A percentile compares a stretch with the other conserved stretches of the same genome.
These are phyloP conservation scores for Pseudococcus jackbeardsleyi DNA, from an alignment of 2,888 invertebrate species.

Conservation along the genomic window DNA sequence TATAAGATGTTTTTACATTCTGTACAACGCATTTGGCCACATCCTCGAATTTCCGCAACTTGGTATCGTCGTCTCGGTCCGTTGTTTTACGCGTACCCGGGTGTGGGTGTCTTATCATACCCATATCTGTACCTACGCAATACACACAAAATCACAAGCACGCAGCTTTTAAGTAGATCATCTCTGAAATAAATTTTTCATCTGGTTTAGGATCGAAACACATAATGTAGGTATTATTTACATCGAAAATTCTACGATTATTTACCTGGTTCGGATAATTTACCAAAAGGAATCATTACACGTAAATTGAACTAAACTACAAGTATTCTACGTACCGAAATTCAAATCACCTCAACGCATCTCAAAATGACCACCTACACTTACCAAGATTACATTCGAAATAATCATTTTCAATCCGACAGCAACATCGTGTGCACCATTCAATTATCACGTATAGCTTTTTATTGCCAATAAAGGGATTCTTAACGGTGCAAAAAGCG, in stretches of 20 bases:
- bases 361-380: neutral
- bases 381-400: neutral
- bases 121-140: constrained; percentile 24
- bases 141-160: neutral
- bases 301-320: too few species aligned
- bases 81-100: neutral
- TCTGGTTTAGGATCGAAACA: neutral
- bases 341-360: too few species aligned
- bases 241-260: neutral
- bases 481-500: neutral
- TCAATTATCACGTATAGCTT: neutral
- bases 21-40: constrained; percentile 42
- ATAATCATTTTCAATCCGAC: neutral
- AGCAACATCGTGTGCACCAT: neutral
- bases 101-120: constrained; percentile 6
- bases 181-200: neutral
- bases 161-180: neutral
- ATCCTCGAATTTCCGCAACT: constrained; percentile 25
- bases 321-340: too few species aligned
- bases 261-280: neutral
- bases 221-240: too few species aligned
- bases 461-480: neutral
- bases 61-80: neutral
- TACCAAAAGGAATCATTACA: too few species aligned
- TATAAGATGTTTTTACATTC: constrained; percentile 47